phyloP scores from a whole-genome alignment of 2,888 invertebrate species.

The Caenorhabditis uteleia region DNA sequence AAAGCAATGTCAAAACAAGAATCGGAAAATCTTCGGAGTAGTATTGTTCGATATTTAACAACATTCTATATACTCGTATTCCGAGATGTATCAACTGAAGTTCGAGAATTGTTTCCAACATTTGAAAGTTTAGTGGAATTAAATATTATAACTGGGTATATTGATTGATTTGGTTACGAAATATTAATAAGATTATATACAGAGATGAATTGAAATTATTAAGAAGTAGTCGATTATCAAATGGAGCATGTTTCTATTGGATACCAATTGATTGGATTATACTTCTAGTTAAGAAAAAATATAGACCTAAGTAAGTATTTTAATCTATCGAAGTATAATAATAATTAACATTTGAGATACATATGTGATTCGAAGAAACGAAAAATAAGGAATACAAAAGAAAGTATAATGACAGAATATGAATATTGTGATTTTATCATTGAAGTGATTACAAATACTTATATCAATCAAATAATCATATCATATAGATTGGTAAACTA shows the following conservation, averaged over 20 bases:
- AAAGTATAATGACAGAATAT: constrained; percentile 30
- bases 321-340: neutral
- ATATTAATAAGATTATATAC: neutral
- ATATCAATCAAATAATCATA: neutral
- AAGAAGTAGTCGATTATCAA: constrained; percentile 13
- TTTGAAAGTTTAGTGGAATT: constrained; percentile 24
- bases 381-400: constrained; percentile 5
- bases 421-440: constrained; percentile 24
- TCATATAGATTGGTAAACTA: constrained; percentile 18
- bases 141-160: constrained; percentile 29
- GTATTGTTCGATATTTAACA: constrained; percentile 42
- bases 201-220: constrained; percentile 31
- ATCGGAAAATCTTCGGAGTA: constrained; percentile 12
- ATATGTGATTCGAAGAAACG: neutral
- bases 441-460: constrained; percentile 12
- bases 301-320: constrained; percentile 5
- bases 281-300: constrained; percentile 29
- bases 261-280: constrained; percentile 46
- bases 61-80: constrained; percentile 40
- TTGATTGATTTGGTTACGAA: neutral
- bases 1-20: constrained; percentile 12
- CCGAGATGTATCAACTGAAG: constrained; percentile 38
- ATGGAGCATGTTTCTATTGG: constrained; percentile 36
- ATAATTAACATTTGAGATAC: constrained; percentile 1
- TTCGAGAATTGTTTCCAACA: constrained; percentile 35